These are phyloP conservation scores for Lamellibrachia columna DNA, from an alignment of 2,888 invertebrate species.

Conservation along the genomic window DNA sequence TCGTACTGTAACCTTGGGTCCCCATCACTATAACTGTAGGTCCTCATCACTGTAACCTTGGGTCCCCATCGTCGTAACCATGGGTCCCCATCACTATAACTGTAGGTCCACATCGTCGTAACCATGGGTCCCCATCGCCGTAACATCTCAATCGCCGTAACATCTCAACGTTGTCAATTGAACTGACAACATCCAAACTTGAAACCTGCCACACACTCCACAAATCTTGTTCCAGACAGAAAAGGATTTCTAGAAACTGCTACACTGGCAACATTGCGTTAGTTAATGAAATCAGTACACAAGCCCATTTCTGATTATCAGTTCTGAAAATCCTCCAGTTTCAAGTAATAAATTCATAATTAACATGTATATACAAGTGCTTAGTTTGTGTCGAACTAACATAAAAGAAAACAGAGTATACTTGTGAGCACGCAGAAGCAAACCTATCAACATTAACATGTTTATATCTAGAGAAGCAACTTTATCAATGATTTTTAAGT, in stretches of 20 bases:
- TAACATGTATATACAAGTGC: neutral
- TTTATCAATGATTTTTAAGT: neutral
- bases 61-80: too few species aligned
- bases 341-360: neutral
- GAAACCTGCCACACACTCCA: neutral
- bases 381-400: neutral
- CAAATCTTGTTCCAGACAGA: neutral
- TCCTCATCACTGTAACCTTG: too few species aligned
- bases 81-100: too few species aligned
- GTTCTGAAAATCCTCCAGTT: neutral
- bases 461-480: constrained; percentile 8
- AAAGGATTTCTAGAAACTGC: neutral
- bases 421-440: constrained; percentile 9
- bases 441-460: neutral
- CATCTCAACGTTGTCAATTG: too few species aligned
- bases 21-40: too few species aligned
- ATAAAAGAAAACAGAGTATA: neutral
- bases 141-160: too few species aligned
- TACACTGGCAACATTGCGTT: neutral
- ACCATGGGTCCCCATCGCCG: too few species aligned
- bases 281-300: neutral
- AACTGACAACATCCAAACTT: neutral
- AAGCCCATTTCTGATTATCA: neutral
- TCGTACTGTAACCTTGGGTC: too few species aligned
- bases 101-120: too few species aligned